phyloP scores from a whole-genome alignment of 1,140 invertebrate genomes.

The Eupristina koningsbergeri region DNA sequence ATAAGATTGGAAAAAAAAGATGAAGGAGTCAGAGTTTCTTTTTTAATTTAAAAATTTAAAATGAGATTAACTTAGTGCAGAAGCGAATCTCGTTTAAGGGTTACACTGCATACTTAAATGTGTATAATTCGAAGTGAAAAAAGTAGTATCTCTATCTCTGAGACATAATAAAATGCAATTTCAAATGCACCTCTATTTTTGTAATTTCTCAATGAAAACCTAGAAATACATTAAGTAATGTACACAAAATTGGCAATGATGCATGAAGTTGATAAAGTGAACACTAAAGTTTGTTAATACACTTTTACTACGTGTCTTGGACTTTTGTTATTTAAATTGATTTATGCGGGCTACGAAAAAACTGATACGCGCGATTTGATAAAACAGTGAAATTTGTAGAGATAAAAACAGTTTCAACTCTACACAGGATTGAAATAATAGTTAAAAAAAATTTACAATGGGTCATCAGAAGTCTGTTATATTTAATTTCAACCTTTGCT shows the following conservation, averaged over 20 bases:
- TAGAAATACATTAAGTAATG: background rate
- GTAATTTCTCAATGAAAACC: background rate
- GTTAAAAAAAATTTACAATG: background rate
- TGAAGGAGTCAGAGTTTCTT: background rate
- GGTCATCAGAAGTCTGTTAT: background rate
- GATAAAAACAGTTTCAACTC: background rate
- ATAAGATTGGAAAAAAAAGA: background rate
- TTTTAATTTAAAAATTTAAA: background rate
- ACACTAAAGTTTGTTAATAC: background rate
- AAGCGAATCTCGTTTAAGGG: constrained; percentile 36
- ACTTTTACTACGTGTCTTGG: background rate
- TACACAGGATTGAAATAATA: background rate
- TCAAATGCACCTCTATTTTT: background rate
- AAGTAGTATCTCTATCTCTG: background rate
- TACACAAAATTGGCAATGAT: background rate
- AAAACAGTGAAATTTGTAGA: background rate
- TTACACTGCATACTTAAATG: constrained; percentile 28
- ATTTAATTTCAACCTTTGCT: background rate
- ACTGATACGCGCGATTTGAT: no score
- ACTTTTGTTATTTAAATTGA: background rate
- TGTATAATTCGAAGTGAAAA: constrained; percentile 13
- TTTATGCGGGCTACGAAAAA: no score
- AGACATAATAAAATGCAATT: constrained; percentile 31
- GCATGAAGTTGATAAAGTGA: background rate
- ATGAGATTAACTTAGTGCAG: constrained; percentile 9